Conservation (phyloP, 2,797 vertebrate species). For the Syncerus caffer region DNA sequence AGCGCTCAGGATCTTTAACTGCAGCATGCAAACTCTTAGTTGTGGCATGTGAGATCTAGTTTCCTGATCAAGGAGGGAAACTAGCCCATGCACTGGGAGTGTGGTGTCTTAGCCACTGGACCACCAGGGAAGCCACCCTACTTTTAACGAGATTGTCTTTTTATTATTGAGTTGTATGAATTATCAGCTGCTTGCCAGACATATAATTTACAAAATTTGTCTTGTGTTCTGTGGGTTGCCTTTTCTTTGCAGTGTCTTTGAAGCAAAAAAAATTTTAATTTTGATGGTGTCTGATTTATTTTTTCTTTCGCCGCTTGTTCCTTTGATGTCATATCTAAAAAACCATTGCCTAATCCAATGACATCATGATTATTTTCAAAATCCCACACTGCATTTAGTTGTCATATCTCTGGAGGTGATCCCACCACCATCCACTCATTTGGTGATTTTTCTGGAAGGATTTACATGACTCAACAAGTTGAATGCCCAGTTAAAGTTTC, state of each 20-base stretch:
- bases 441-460: background rate
- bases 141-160: background rate
- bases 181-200: background rate
- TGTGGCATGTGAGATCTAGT: background rate
- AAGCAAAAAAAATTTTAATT: background rate
- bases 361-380: background rate
- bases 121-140: background rate
- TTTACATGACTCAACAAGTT: background rate
- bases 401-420: background rate
- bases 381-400: background rate
- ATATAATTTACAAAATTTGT: background rate
- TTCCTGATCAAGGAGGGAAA: background rate
- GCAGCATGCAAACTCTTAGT: background rate
- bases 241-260: background rate
- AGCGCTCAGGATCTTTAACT: background rate
- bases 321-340: background rate
- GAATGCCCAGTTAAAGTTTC: background rate
- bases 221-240: background rate
- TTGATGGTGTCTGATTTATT: background rate
- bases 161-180: background rate
- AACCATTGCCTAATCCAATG: background rate
- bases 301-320: background rate
- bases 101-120: background rate
- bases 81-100: background rate
- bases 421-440: background rate